Evolutionary conservation across 2,888 invertebrate genomes (phyloP).

Genomic region (Philereme transversata): DNA sequence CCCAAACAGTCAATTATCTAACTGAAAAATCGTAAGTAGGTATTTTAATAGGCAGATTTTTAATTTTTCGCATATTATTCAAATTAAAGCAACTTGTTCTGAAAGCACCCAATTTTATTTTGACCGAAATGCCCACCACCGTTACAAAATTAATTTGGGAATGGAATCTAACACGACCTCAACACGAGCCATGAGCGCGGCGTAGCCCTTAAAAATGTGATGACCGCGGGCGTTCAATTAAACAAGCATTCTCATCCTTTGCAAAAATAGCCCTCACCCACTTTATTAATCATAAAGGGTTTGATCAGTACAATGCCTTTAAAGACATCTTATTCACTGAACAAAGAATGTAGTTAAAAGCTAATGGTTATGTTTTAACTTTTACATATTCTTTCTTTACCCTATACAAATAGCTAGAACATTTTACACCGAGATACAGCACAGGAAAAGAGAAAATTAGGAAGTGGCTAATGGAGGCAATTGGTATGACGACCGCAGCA

Average conservation of each 20-base stretch:
- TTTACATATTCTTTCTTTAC: neutral
- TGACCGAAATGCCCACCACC: slow-evolving; percentile 53
- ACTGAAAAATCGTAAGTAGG: too few species aligned
- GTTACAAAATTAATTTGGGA: slow-evolving; percentile 64
- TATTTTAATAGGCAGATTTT: slow-evolving; percentile 21
- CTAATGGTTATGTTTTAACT: neutral
- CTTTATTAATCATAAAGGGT: slow-evolving; percentile 25
- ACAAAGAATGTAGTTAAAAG: neutral
- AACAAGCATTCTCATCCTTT: slow-evolving; percentile 44
- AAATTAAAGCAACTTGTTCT: slow-evolving; percentile 41
- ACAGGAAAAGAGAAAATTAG: slow-evolving; percentile 79
- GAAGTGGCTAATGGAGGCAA: slow-evolving; percentile 78
- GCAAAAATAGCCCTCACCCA: slow-evolving; percentile 31
- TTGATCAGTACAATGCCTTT: too few species aligned
- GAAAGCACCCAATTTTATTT: slow-evolving; percentile 54
- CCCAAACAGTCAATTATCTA: too few species aligned
- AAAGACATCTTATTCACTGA: too few species aligned
- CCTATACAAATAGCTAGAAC: neutral
- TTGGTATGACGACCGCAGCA: slow-evolving; percentile 50
- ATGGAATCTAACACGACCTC: slow-evolving; percentile 53
- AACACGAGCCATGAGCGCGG: slow-evolving; percentile 45
- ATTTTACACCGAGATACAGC: slow-evolving; percentile 35
- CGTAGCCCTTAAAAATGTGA: slow-evolving; percentile 48
- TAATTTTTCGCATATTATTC: slow-evolving; percentile 36
- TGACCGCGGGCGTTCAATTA: slow-evolving; percentile 46